Evolutionary conservation across 1,140 invertebrate genomes (phyloP), one percentile per base, ranked within the genome.

Genomic region (Dendrolimus kikuchii): DNA sequence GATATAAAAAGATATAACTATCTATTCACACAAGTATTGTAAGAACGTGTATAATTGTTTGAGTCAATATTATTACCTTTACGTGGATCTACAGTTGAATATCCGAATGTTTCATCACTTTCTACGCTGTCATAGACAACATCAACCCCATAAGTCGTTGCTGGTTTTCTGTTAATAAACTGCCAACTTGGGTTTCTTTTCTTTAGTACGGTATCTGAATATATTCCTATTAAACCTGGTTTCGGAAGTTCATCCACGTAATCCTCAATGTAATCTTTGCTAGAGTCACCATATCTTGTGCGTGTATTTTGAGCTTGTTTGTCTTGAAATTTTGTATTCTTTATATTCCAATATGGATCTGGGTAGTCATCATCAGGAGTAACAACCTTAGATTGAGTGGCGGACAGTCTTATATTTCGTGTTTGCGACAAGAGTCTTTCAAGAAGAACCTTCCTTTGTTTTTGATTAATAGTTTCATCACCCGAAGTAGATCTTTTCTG

Each of bases 291-390:
- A 23, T 23, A 23, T 62, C 54, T 59, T 43, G 62, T 66, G 54
- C 43, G 55, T 8, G 60, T 42, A 10, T 57, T 57, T 52, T 64
- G 23, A 23, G 41, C 51, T 55, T 51, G 36, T 56, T 36, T 37
- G 43, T 66, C 71, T 6, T 53, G 65, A 60, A 50, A 68, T 59
- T 59, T 73, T 70, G 5, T 47, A 53, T 70, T 77, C 66, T 81
- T 83, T 38, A 86, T 68, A 57, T 86, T 86, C 69, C 67, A 76
- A 54, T 83, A 84, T 8, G 82, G 82, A 52, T 86, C 82, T 5
- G 60, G 55, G 39, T 74, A 68, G n/a, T 81, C 68, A 37, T 77
- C 68, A 36, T 71, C 72, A 8, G 70, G 58, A 39, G 66, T 70
- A 6, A 73, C 66, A 43, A 77, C 71, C 71, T 71, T 64, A n/a